A percentile compares a stretch with the other conserved stretches of the same genome.
These are phyloP conservation scores for Phycodurus eques DNA, from an alignment of 2,113 vertebrate genomes.

Conservation along the genomic window DNA sequence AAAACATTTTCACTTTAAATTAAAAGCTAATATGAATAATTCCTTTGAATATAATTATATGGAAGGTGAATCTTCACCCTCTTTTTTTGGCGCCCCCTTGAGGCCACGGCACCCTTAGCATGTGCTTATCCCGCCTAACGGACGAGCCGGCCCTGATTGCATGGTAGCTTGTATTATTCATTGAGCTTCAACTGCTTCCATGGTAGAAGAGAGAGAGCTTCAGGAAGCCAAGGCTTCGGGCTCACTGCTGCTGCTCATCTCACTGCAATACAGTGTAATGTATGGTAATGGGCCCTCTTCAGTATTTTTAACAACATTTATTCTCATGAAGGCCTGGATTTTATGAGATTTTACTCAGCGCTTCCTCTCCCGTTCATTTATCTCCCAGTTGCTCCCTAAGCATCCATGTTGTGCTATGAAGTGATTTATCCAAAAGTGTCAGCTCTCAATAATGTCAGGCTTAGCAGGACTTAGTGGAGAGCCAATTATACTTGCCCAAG, in stretches of 20 bases:
- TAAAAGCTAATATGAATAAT: too few species aligned
- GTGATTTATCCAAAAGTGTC: conserved; percentile 35
- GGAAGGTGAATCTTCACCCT: too few species aligned
- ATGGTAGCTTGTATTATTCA: not conserved
- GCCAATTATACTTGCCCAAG: conserved; percentile 10
- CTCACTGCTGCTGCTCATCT: conserved; percentile 10
- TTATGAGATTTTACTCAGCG: conserved; percentile 18
- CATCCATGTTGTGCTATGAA: conserved; percentile 13
- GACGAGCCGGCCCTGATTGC: not conserved
- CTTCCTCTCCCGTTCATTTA: conserved; percentile 4
- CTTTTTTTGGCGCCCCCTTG: too few species aligned
- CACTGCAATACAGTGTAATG: conserved; percentile 24
- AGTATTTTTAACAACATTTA: conserved; percentile 27
- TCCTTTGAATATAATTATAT: too few species aligned
- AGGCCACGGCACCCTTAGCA: too few species aligned
- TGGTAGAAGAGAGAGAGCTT: not conserved
- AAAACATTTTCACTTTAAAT: too few species aligned
- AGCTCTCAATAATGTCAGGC: conserved; percentile 26
- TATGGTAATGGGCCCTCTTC: conserved; percentile 23
- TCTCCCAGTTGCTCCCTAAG: not conserved
- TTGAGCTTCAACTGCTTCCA: conserved; percentile 29
- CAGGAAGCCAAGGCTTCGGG: not conserved
- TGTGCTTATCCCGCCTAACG: too few species aligned
- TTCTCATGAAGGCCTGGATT: conserved; percentile 21
- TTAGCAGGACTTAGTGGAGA: conserved; percentile 30